These are phyloP conservation scores for Pseudobourletiella spinata DNA, from an alignment of 1,140 invertebrate genomes.

Conservation along the genomic window DNA sequence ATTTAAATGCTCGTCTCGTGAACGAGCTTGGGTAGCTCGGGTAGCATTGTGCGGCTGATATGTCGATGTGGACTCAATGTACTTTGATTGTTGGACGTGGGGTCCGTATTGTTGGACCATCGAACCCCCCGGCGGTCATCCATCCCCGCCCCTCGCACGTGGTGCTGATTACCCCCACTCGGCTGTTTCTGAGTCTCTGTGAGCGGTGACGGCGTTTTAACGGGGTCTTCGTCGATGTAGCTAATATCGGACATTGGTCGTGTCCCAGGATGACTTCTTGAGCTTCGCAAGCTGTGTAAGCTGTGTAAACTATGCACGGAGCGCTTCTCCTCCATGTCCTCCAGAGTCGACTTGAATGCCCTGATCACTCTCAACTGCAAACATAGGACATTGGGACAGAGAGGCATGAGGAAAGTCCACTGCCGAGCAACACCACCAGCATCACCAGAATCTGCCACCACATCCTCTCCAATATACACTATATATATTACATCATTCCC, in stretches of 20 bases:
- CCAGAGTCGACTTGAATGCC: conserved; percentile 98
- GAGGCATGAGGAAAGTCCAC: conserved; percentile 37
- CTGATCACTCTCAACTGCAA: conserved; percentile 99
- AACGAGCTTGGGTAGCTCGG: conserved; percentile 56
- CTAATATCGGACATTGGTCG: conserved; percentile 78
- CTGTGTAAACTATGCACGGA: conserved; percentile 95
- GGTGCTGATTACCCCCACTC: conserved; percentile 16
- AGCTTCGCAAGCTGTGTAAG: conserved; percentile 85
- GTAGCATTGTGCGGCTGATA: conserved; percentile 38
- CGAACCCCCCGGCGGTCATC: conserved; percentile 26
- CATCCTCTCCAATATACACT: no score
- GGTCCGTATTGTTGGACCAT: conserved; percentile 28
- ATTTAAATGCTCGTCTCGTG: conserved; percentile 63
- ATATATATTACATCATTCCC: no score
- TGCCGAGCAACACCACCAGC: conserved; percentile 4
- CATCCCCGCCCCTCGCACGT: neutral
- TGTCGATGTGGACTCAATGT: conserved; percentile 36
- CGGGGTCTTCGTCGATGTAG: conserved; percentile 81
- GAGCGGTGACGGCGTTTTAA: conserved; percentile 49
- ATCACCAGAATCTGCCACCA: conserved; percentile 19
- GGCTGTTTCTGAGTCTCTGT: conserved; percentile 41
- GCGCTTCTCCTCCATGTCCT: conserved; percentile 97
- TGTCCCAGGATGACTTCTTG: conserved; percentile 63
- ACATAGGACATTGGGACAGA: conserved; percentile 46
- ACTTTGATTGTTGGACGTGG: conserved; percentile 14